Conservation (phyloP, 2,888 invertebrate species). For the Heteromyza rotundicornis region DNA sequence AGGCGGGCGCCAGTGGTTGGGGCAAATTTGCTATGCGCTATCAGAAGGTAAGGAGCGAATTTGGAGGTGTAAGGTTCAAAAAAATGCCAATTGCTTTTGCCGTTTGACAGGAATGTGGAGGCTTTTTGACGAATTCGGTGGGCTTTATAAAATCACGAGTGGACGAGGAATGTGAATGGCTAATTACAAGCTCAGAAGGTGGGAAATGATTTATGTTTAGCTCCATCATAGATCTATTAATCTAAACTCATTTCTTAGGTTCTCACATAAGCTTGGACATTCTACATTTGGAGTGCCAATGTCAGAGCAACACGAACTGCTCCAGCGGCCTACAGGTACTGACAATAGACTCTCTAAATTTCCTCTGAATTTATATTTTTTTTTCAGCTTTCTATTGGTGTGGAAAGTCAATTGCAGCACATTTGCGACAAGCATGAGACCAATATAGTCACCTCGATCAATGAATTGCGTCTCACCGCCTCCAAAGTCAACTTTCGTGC, state of each 20-base stretch:
- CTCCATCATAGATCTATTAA: conserved; percentile 4
- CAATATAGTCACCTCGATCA: conserved; percentile 36
- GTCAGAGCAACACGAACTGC: conserved; percentile 33
- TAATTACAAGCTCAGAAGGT: conserved; percentile 33
- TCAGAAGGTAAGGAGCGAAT: conserved; percentile 28
- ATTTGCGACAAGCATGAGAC: conserved; percentile 27
- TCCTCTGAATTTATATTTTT: background rate
- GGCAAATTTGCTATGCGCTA: conserved; percentile 45
- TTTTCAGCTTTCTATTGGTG: too few species aligned
- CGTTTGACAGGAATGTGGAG: conserved; percentile 39
- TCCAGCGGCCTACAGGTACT: conserved; percentile 37
- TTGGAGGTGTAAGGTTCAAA: too few species aligned
- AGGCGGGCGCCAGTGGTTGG: conserved; percentile 63
- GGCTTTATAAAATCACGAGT: conserved; percentile 44
- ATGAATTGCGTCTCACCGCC: conserved; percentile 33
- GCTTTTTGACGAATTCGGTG: conserved; percentile 19
- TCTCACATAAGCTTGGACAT: conserved; percentile 44
- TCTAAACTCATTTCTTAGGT: conserved; percentile 21
- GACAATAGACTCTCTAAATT: conserved; percentile 3
- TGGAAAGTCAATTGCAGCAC: background rate
- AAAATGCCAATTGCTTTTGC: background rate
- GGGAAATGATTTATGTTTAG: background rate
- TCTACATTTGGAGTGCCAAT: conserved; percentile 48
- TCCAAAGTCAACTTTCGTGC: conserved; percentile 47
- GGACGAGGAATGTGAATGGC: conserved; percentile 45